Base-by-base conservation (phyloP, 2,888 invertebrate species). In the Trachelus iudaicus region DNA sequence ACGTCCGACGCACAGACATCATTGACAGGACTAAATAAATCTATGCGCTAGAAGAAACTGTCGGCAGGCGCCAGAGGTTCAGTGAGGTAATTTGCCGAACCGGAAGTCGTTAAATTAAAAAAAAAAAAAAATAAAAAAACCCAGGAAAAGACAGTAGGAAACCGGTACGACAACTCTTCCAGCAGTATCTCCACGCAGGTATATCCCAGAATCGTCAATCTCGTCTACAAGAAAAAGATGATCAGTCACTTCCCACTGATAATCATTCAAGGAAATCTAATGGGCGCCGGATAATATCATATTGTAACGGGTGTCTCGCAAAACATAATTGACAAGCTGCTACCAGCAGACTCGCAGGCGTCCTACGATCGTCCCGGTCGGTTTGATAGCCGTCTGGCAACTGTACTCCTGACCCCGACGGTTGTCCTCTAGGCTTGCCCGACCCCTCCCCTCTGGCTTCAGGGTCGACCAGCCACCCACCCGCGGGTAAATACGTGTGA, bases 401-500 rank as follows among this genome's bases (percentile, higher is more conserved):
- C 56, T 56, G 56, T 56, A 56, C 71, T 71, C 31, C 71, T 56
- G 56, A 56, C 56, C 71, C 71, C 34, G 13, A 31, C 71, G 13
- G 31, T 71, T 34, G 71, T 34, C 71, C 71, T 34, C 13, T 71
- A 31, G 13, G 71, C 71, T 13, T 23, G 31, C 11, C 33, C 71
- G 69, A 35, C 71, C 78, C 75, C 34, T 34, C 75, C 75, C 73
- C 73, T 56, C 56, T 56, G 9, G 56, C 56, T 56, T 56, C 56
- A 56, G 56, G 56, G 56, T 56, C 56, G 56, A 56, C 9, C 40
- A 56, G 9, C 56, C 56, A 56, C 56, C 69, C 76, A 77, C 78
- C 77, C 80, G 80, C 79, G 83, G 78, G 83, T 84, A 84, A 84
- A 84, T 84, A 84, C 82, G 82, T 83, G 84, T 83, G 83, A 84